Base-by-base conservation (phyloP, 2,113 vertebrate genomes). In the Cynoglossus semilaevis region DNA sequence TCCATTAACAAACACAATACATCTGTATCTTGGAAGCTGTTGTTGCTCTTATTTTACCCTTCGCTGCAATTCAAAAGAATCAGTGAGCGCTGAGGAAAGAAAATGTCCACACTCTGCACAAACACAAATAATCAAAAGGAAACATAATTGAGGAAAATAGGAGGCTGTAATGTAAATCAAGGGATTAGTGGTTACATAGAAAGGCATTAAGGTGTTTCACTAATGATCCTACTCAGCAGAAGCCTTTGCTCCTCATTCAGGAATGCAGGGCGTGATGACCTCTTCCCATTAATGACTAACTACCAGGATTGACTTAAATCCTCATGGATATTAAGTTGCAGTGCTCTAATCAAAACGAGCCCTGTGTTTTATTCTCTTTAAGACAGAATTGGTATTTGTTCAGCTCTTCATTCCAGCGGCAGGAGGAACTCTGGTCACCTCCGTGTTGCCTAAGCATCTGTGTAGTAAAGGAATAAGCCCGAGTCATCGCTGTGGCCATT, bases 101-200 rank as follows among this genome's bases (percentile, higher is more conserved):
- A 74, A 76, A 82, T 70, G 69, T 84, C 71, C 63, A 22, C 58
- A 55, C 72, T 81, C 35, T 57, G 46, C 54, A 52, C 59, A 84
- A 61, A 82, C 22, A 54, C 67, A 86, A 87, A 87, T 74, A 71
- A 85, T 82, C 74, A 60, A 61, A 77, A 65, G 67, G 74, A 79
- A 78, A 71, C 53, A 63, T 72, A 80, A 82, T 63, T 63, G 72
- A 79, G 53, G 44, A 72, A 62, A 65, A 58, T 41, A 65, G 53
- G 40, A 67, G 64, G 43, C 55, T 66, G 49, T 73, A 74, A 82
- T 79, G 76, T 80, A 78, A 80, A 86, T 80, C 64, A 81, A 67
- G 55, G 80, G 75, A 88, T 88, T 83, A 85, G 80, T 74, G 54
- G 65, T 78, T 74, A 71, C 76, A 75, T 78, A 47, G 76, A 86